Percentiles rank a stretch among this genome's conserved stretches.
phyloP scores from a whole-genome alignment of 2,888 invertebrate genomes.

The Polydrusus tereticollis region DNA sequence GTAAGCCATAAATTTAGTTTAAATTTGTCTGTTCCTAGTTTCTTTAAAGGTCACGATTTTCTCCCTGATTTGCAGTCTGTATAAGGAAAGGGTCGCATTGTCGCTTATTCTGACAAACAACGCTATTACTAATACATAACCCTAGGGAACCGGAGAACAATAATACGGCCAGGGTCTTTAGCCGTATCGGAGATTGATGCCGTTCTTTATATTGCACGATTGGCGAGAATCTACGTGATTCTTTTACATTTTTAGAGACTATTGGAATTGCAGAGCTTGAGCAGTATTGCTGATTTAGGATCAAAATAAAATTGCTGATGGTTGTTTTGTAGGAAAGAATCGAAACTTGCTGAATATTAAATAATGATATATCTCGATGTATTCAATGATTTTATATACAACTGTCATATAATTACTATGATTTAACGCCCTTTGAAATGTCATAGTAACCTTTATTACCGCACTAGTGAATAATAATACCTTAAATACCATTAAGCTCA shows the following conservation, averaged over 20 bases:
- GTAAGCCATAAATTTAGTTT: background rate
- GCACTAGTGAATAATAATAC: too few relatives aligned
- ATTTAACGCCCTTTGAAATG: too few relatives aligned
- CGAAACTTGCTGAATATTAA: too few relatives aligned
- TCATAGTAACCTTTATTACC: too few relatives aligned
- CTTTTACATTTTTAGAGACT: conserved; percentile 61
- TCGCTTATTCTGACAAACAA: conserved; percentile 19
- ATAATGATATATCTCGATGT: too few relatives aligned
- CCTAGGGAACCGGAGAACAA: conserved; percentile 24
- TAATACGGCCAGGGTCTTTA: conserved; percentile 18
- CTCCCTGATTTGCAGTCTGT: conserved; percentile 12
- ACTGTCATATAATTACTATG: too few relatives aligned
- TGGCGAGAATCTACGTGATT: conserved; percentile 59
- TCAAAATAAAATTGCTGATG: background rate
- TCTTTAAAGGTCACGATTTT: conserved; percentile 10
- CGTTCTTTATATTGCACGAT: conserved; percentile 40
- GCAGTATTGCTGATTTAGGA: background rate
- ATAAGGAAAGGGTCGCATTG: conserved; percentile 13
- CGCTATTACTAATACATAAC: conserved; percentile 28
- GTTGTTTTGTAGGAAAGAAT: background rate
- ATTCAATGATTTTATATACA: too few relatives aligned
- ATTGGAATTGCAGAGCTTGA: conserved; percentile 54
- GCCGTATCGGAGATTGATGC: conserved; percentile 15
- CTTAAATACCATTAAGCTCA: too few relatives aligned
- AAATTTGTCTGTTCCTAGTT: conserved; percentile 2